phyloP scores from a whole-genome alignment of 2,888 invertebrate species.

The Xanthorhoe spadicearia region DNA sequence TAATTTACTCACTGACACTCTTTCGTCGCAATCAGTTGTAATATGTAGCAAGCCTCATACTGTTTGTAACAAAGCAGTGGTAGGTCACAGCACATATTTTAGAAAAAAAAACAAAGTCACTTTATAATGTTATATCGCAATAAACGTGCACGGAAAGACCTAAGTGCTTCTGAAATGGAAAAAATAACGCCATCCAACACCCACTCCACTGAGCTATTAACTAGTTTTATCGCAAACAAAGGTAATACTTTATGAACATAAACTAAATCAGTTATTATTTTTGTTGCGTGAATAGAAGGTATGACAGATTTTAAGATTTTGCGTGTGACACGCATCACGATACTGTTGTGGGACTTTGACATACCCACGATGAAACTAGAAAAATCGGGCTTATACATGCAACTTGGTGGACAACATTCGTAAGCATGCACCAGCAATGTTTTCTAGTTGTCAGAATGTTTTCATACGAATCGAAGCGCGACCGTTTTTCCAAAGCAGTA shows the following conservation, averaged over 20 bases:
- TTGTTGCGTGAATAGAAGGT: slow-evolving; percentile 60
- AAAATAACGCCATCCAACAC: background rate
- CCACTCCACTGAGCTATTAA: slow-evolving; percentile 11
- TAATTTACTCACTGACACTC: background rate
- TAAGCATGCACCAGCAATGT: background rate
- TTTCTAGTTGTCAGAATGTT: too few relatives aligned
- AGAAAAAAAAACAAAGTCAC: background rate
- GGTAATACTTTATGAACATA: slow-evolving; percentile 36
- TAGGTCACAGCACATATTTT: too few relatives aligned
- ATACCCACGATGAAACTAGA: slow-evolving; percentile 49
- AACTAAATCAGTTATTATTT: slow-evolving; percentile 58
- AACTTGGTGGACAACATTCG: slow-evolving; percentile 21
- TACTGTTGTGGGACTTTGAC: slow-evolving; percentile 50
- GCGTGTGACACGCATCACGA: slow-evolving; percentile 74
- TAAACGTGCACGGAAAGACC: background rate
- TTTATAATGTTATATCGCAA: background rate
- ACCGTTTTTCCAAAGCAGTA: too few relatives aligned
- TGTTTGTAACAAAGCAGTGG: too few relatives aligned
- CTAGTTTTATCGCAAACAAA: slow-evolving; percentile 26
- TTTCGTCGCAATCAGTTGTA: background rate
- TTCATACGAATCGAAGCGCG: too few relatives aligned
- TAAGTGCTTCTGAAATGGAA: slow-evolving; percentile 1
- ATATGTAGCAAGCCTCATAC: too few relatives aligned
- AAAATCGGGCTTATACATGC: slow-evolving; percentile 50
- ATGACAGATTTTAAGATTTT: slow-evolving; percentile 60